These are phyloP conservation scores for Sipha maydis DNA, from an alignment of 2,888 invertebrate genomes.

Conservation along the genomic window DNA sequence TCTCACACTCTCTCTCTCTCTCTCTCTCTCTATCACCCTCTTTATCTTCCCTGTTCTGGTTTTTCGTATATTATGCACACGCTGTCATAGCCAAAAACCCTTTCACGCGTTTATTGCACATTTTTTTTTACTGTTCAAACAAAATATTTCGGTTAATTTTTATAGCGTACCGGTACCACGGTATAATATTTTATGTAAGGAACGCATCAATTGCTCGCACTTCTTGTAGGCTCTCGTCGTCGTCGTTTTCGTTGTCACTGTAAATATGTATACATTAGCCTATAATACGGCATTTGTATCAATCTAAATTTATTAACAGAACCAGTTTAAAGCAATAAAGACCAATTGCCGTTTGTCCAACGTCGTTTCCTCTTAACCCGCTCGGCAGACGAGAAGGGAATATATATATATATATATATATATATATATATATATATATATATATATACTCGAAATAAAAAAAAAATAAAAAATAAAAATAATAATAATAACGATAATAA, in stretches of 20 bases:
- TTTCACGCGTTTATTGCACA: not conserved
- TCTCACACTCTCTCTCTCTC: not conserved
- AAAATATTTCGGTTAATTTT: slow-evolving; percentile 30
- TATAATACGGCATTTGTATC: slow-evolving; percentile 62
- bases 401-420: not conserved
- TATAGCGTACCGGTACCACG: not conserved
- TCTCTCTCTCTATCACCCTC: not conserved
- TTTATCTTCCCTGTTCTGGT: not conserved
- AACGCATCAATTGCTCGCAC: slow-evolving; percentile 52
- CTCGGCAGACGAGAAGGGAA: slow-evolving; percentile 43
- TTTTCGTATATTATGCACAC: not conserved
- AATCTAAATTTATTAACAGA: slow-evolving; percentile 62
- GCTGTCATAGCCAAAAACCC: not conserved
- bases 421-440: not conserved
- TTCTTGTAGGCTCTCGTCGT: slow-evolving; percentile 18
- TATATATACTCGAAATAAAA: slow-evolving; percentile 25
- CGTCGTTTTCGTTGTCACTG: not conserved
- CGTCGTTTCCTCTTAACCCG: slow-evolving; percentile 62
- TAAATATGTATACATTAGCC: slow-evolving; percentile 45
- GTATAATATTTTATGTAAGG: slow-evolving; percentile 6
- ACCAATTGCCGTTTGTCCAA: slow-evolving; percentile 59
- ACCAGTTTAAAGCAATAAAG: slow-evolving; percentile 61
- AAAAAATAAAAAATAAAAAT: slow-evolving; percentile 36
- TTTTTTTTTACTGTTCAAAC: not conserved
- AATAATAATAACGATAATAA: slow-evolving; percentile 53